phyloP scores from a whole-genome alignment of 2,797 vertebrate species.

The Odontamblyopus rebecca region DNA sequence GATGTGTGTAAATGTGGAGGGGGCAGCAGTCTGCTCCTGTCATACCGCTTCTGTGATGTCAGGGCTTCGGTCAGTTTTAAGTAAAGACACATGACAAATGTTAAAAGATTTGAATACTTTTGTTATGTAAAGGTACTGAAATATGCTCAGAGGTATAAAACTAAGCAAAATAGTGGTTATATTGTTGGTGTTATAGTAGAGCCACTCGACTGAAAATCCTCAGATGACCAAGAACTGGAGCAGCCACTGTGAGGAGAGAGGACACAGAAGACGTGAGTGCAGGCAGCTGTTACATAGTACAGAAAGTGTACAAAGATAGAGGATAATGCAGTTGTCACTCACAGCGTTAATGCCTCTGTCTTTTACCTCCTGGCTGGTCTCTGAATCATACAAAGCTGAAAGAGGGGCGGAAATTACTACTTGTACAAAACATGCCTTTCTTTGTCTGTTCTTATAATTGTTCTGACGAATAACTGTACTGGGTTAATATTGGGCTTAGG shows the following conservation, averaged over 20 bases:
- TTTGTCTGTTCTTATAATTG: not conserved
- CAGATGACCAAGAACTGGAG: conserved; percentile 72
- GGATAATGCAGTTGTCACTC: conserved; percentile 50
- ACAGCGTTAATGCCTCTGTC: conserved; percentile 75
- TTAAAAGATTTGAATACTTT: conserved; percentile 2
- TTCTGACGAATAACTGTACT: not conserved
- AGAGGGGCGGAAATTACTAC: conserved; percentile 24
- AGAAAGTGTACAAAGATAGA: not conserved
- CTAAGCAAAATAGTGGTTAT: not conserved
- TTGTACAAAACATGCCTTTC: conserved; percentile 1
- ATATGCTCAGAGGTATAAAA: not conserved
- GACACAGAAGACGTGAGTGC: conserved; percentile 1
- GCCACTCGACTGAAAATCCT: conserved; percentile 25
- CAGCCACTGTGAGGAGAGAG: conserved; percentile 71
- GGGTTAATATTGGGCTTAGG: not conserved
- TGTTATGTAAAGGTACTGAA: not conserved
- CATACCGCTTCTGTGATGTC: conserved; percentile 29
- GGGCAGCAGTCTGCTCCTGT: conserved; percentile 19
- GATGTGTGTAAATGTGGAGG: conserved; percentile 25
- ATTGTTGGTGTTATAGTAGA: conserved; percentile 11
- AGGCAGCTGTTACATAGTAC: conserved; percentile 1
- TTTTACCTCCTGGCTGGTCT: conserved; percentile 75
- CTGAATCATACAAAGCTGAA: conserved; percentile 74
- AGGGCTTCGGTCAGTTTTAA: conserved; percentile 8
- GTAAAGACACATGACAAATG: not conserved